Evolutionary conservation across 2,113 vertebrate genomes (phyloP).

Genomic region (Herpetotheres cachinnans): DNA sequence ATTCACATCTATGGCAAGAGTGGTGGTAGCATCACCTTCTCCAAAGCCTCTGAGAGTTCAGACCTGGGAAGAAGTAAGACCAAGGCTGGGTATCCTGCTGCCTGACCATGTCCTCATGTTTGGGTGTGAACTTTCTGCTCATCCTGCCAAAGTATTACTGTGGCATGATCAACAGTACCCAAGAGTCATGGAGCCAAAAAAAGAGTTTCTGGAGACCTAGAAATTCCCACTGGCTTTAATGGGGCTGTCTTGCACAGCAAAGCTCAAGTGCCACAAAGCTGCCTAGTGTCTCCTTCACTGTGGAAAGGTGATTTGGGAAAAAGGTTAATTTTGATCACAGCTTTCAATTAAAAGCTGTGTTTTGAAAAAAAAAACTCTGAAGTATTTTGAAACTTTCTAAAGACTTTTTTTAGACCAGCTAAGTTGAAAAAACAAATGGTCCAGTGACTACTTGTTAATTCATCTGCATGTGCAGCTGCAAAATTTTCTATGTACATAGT

Average conservation of each 20-base stretch:
- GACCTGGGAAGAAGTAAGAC: background rate
- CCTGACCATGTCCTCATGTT: background rate
- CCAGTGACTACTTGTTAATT: background rate
- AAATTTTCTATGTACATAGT: slow-evolving; percentile 35
- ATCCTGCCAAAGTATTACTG: background rate
- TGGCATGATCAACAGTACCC: too few species aligned
- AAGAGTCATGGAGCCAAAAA: accelerated
- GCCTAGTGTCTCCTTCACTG: background rate
- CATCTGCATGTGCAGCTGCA: slow-evolving; percentile 31
- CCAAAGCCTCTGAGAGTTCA: background rate
- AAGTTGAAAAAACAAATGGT: background rate
- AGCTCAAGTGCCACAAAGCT: background rate
- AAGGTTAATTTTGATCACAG: background rate
- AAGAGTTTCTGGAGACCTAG: background rate
- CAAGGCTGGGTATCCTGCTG: background rate
- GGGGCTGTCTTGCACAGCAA: background rate
- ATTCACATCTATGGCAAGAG: background rate
- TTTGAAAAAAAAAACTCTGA: background rate
- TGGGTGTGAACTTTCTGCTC: background rate
- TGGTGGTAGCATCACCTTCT: background rate
- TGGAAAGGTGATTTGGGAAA: background rate
- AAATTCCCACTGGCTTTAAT: background rate
- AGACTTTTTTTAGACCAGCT: background rate
- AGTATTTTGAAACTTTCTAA: background rate
- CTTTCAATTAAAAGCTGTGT: background rate